A percentile compares a stretch with the other conserved stretches of the same genome.
These are phyloP conservation scores for Drepana falcataria DNA, from an alignment of 2,888 invertebrate species.

Conservation along the genomic window DNA sequence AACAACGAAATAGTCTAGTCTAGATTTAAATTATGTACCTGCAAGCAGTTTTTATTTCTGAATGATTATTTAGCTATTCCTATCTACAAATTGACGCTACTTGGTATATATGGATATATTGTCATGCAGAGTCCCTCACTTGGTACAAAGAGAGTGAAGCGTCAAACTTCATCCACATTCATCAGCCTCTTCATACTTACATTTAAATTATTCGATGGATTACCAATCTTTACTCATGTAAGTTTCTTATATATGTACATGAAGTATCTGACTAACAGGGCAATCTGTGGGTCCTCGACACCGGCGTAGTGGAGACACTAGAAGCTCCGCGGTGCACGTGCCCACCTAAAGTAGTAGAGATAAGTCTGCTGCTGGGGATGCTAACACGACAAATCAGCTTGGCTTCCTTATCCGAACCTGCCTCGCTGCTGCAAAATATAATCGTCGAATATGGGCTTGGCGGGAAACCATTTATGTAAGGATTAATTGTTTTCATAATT, in stretches of 20 bases:
- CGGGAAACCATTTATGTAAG: conserved; percentile 79
- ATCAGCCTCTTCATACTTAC: no score
- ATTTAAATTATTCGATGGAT: no score
- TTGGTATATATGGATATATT: no score
- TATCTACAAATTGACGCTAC: no score
- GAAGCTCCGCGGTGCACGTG: conserved; percentile 82
- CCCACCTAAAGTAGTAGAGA: conserved; percentile 83
- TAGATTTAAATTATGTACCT: no score
- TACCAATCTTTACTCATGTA: no score
- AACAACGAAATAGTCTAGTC: no score
- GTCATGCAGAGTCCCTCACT: no score
- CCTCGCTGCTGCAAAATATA: conserved; percentile 83
- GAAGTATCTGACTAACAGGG: conserved; percentile 52
- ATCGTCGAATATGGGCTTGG: conserved; percentile 82
- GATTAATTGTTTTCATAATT: conserved; percentile 11
- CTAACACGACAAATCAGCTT: conserved; percentile 81
- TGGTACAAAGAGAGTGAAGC: no score
- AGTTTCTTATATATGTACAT: background rate
- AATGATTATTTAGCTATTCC: no score
- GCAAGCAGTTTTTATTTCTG: no score
- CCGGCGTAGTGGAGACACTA: conserved; percentile 83
- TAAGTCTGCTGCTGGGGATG: conserved; percentile 79
- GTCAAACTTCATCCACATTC: no score
- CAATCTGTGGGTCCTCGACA: conserved; percentile 85
- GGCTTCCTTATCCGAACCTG: conserved; percentile 74